Evolutionary conservation across 2,888 invertebrate species (phyloP).

Genomic region (Anorthoa munda): DNA sequence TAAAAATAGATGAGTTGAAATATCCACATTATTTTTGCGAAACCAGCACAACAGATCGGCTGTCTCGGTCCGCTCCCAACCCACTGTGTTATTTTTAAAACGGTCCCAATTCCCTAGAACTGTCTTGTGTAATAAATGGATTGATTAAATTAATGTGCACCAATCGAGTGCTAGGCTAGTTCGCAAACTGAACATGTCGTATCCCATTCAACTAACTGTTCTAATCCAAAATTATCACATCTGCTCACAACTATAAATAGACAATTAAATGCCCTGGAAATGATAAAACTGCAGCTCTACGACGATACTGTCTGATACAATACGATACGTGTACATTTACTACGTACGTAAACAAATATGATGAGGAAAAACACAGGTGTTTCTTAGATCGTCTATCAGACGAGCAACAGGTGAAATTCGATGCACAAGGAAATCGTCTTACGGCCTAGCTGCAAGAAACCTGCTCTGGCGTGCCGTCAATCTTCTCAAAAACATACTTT

Average conservation of each 20-base stretch:
- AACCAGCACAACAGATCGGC: conserved; percentile 76
- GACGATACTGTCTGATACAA: conserved; percentile 40
- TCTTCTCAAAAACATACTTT: conserved; percentile 79
- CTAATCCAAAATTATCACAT: conserved; percentile 81
- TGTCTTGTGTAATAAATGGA: conserved; percentile 67
- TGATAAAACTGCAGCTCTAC: conserved; percentile 71
- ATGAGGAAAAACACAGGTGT: conserved; percentile 79
- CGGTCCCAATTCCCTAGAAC: conserved; percentile 78
- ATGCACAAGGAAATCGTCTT: conserved; percentile 68
- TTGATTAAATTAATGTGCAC: conserved; percentile 61
- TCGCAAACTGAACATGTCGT: conserved; percentile 46
- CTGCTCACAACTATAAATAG: conserved; percentile 85
- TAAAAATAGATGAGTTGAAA: conserved; percentile 82
- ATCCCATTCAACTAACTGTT: conserved; percentile 64
- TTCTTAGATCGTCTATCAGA: conserved; percentile 62
- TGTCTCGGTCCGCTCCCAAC: conserved; percentile 76
- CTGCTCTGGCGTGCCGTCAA: conserved; percentile 65
- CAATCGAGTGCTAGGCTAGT: conserved; percentile 60
- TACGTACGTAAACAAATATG: conserved; percentile 71
- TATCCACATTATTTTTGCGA: conserved; percentile 79
- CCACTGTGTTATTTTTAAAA: conserved; percentile 85
- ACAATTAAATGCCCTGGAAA: conserved; percentile 84
- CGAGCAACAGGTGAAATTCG: conserved; percentile 86
- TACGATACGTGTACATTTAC: conserved; percentile 54
- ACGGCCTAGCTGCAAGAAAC: conserved; percentile 67